phyloP scores from a whole-genome alignment of 35 echinoderm and acorn worm species.

The Anneissia japonica region DNA sequence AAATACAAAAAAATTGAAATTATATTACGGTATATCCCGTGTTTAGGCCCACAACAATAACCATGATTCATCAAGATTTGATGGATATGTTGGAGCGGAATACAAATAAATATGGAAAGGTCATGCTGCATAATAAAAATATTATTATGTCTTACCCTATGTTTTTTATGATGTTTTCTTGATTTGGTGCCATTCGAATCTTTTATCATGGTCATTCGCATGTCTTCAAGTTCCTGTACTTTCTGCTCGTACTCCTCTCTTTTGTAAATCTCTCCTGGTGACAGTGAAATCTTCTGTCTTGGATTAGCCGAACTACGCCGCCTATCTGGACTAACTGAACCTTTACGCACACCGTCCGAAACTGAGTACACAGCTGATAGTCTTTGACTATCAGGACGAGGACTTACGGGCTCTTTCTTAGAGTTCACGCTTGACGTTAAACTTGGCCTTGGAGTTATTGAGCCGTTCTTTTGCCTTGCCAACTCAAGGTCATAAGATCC shows the following conservation, averaged over 20 bases:
- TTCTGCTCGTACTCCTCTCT: slow-evolving; percentile 70
- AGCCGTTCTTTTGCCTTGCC: neutral
- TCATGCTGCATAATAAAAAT: too few relatives aligned
- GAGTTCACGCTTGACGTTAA: neutral
- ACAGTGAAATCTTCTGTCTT: slow-evolving; percentile 22
- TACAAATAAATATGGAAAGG: too few relatives aligned
- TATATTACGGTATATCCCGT: too few relatives aligned
- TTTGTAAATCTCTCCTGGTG: slow-evolving; percentile 48
- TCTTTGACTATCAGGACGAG: neutral
- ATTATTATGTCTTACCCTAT: neutral
- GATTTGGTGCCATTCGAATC: neutral
- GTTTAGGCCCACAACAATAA: too few relatives aligned
- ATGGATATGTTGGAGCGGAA: too few relatives aligned
- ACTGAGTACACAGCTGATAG: neutral
- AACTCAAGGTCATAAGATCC: neutral
- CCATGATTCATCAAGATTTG: too few relatives aligned
- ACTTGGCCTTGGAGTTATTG: neutral
- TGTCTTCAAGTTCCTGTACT: slow-evolving; percentile 48
- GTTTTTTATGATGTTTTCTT: neutral
- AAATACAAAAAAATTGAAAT: too few relatives aligned
- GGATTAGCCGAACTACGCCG: neutral
- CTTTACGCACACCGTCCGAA: neutral
- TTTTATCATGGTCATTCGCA: neutral
- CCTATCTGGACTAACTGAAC: neutral
- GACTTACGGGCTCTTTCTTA: neutral